Evolutionary conservation across 2,113 vertebrate species (phyloP).

Genomic region (Tyto alba): DNA sequence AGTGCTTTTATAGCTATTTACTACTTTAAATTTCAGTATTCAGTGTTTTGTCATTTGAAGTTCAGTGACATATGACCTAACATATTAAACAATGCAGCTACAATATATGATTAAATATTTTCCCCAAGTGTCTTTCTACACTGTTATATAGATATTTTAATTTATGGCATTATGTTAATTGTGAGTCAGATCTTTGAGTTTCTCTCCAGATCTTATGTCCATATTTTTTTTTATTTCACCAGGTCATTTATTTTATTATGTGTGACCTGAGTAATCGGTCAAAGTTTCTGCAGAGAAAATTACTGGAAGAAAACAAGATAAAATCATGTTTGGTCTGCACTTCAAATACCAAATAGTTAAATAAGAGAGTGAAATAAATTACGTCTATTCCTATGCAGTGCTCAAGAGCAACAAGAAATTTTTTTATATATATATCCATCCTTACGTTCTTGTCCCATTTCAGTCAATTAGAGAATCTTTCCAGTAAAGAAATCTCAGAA

Average conservation of each 20-base stretch:
- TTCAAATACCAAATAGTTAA: background rate
- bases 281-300: background rate
- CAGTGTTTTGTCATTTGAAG: background rate
- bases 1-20: background rate
- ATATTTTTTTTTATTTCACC: background rate
- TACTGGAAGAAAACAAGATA: background rate
- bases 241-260: background rate
- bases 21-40: background rate
- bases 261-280: background rate
- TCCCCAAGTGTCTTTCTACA: background rate
- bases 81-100: background rate
- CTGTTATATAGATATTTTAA: background rate
- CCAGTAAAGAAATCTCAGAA: background rate
- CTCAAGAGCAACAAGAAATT: background rate
- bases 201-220: background rate
- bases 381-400: background rate
- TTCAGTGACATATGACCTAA: background rate
- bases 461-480: background rate
- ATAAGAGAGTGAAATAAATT: background rate
- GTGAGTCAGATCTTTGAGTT: background rate
- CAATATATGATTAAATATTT: background rate
- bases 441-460: background rate
- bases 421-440: background rate
- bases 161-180: background rate
- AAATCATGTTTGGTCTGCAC: background rate